Conservation (phyloP, 2,888 invertebrate genomes). For the Zele albiditarsus region DNA sequence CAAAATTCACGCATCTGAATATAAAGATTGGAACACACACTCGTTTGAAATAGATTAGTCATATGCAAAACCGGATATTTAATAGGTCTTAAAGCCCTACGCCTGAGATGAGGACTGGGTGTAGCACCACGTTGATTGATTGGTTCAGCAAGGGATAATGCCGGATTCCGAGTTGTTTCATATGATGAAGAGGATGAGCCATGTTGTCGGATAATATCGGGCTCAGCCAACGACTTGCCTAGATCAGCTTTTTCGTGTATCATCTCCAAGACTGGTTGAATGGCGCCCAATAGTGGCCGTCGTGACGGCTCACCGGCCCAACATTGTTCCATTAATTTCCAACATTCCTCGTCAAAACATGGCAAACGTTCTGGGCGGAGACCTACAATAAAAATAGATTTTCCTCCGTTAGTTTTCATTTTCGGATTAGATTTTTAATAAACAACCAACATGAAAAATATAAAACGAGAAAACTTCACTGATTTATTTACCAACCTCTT, state of each 20-base stretch:
- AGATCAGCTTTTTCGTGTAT: slow-evolving; percentile 71
- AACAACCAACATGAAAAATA: not conserved
- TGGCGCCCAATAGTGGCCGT: slow-evolving; percentile 85
- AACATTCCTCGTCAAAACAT: slow-evolving; percentile 85
- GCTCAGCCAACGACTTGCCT: slow-evolving; percentile 62
- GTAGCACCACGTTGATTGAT: slow-evolving; percentile 68
- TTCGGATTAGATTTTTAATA: not conserved
- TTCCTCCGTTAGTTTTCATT: not conserved
- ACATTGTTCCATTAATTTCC: slow-evolving; percentile 88
- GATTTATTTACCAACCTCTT: slow-evolving; percentile 77
- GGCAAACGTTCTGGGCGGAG: slow-evolving; percentile 86
- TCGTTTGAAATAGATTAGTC: slow-evolving; percentile 66
- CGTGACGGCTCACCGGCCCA: slow-evolving; percentile 85
- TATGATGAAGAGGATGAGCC: slow-evolving; percentile 51
- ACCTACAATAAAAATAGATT: slow-evolving; percentile 74
- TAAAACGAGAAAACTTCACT: not conserved
- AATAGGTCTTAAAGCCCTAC: slow-evolving; percentile 58
- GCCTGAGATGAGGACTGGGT: slow-evolving; percentile 56
- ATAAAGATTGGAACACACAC: slow-evolving; percentile 65
- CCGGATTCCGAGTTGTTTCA: slow-evolving; percentile 58
- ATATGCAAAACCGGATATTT: slow-evolving; percentile 65
- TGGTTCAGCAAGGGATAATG: slow-evolving; percentile 65
- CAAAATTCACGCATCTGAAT: slow-evolving; percentile 68
- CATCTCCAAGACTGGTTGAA: slow-evolving; percentile 80
- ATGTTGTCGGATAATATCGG: slow-evolving; percentile 52